Evolutionary conservation across 2,888 invertebrate species (phyloP), one percentile per base, ranked within the genome.

Genomic region (Tetanocera ferruginea): DNA sequence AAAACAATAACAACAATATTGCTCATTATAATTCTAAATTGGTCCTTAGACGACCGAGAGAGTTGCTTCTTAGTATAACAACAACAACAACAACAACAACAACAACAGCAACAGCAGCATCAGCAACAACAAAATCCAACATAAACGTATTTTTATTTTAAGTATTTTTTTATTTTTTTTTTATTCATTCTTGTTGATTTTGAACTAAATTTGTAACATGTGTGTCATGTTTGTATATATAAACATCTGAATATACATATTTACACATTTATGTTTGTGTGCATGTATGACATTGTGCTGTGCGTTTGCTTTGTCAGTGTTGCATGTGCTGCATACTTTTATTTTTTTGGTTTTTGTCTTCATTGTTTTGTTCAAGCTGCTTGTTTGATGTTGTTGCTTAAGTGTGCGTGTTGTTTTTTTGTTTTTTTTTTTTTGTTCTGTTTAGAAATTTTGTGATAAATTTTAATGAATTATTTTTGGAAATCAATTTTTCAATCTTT

Each of bases 401-500:
- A 14, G 14, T 31, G 25, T 6, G 9, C n/a, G 19, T 43, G 17
- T 49, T 49, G 25, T 17, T 11, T 69, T 25, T 69, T 5, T 28
- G 55, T 23, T 3, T 14, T 19, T 55, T 34, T 34, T 37, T n/a
- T 3, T 37, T 19, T 66, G n/a, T 14, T n/a, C 14, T 43, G 67
- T 23, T 37, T 23, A 60, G 23, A 14, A 51, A 31, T 64, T 60
- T 8, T 73, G 60, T 73, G 25, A 72, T 60, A 73, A 73, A 60
- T 73, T 73, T 43, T 62, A 49, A 73, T 73, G 73, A 60, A 60
- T 73, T 73, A 73, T 73, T 73, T 73, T 60, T 73, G 60, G 73
- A 49, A 43, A 17, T 73, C 19, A 57, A 43, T 73, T 73, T 37
- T 60, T 60, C 57, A 28, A 23, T 23, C 23, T 55, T 55, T n/a